phyloP scores from a whole-genome alignment of 2,888 invertebrate genomes.

The Cheilosia scutellata region DNA sequence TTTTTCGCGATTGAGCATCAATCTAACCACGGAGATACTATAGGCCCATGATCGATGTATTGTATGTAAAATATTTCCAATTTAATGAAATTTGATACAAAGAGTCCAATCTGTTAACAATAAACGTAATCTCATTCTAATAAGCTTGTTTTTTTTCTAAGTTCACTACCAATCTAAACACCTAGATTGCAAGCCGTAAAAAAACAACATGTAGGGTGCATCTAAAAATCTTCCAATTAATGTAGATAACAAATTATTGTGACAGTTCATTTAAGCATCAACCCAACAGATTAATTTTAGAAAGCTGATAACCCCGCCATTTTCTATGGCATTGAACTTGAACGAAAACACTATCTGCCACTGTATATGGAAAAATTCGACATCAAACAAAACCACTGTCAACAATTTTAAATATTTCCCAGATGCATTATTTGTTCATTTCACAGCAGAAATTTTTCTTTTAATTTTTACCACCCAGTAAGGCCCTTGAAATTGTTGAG shows the following conservation, averaged over 20 bases:
- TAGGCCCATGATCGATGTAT: no score
- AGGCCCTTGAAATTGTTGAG: slow-evolving; percentile 51
- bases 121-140: no score
- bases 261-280: background rate
- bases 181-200: no score
- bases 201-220: no score
- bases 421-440: slow-evolving; percentile 29
- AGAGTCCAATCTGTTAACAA: no score
- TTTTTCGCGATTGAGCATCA: no score
- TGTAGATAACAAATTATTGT: background rate
- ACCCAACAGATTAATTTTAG: slow-evolving; percentile 27
- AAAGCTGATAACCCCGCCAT: slow-evolving; percentile 40
- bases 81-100: no score
- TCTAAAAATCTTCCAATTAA: background rate
- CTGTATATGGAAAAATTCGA: background rate
- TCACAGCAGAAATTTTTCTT: slow-evolving; percentile 10
- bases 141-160: no score
- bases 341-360: slow-evolving; percentile 9
- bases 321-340: slow-evolving; percentile 7
- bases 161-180: no score
- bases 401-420: slow-evolving; percentile 24
- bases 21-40: no score
- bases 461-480: slow-evolving; percentile 23
- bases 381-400: background rate
- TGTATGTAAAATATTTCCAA: no score